phyloP scores from a whole-genome alignment of 2,888 invertebrate species.

The Lithophane semibrunnea region DNA sequence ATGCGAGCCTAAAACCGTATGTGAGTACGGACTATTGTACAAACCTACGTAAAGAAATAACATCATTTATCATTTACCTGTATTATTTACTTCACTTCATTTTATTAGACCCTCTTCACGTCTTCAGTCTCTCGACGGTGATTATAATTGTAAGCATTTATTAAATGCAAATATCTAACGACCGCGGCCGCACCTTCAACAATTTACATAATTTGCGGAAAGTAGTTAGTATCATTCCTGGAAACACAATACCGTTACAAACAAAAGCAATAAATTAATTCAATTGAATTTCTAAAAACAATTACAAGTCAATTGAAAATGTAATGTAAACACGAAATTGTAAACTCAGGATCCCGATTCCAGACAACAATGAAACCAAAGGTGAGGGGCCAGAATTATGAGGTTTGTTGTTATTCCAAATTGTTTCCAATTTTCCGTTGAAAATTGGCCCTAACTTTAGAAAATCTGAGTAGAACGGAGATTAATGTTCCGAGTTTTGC shows the following conservation, averaged over 20 bases:
- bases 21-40: no score
- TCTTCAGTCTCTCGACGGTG: neutral
- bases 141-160: constrained; percentile 41
- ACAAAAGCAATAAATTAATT: constrained; percentile 61
- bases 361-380: constrained; percentile 76
- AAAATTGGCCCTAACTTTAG: constrained; percentile 80
- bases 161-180: constrained; percentile 43
- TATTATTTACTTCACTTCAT: neutral
- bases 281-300: constrained; percentile 63
- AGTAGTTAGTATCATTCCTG: constrained; percentile 46
- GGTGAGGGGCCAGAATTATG: constrained; percentile 83
- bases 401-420: constrained; percentile 86
- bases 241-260: constrained; percentile 41
- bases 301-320: constrained; percentile 65
- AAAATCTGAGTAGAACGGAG: constrained; percentile 84
- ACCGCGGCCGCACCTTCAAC: constrained; percentile 13
- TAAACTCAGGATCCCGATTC: constrained; percentile 59
- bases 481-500: constrained; percentile 84
- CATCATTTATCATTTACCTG: neutral
- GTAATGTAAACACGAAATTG: constrained; percentile 60
- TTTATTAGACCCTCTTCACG: neutral
- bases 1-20: no score
- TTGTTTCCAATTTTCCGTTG: constrained; percentile 84
- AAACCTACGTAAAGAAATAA: no score
- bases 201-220: constrained; percentile 55